Conservation (phyloP, 2,888 invertebrate genomes). For the Drosophila pseudotalamancana region DNA sequence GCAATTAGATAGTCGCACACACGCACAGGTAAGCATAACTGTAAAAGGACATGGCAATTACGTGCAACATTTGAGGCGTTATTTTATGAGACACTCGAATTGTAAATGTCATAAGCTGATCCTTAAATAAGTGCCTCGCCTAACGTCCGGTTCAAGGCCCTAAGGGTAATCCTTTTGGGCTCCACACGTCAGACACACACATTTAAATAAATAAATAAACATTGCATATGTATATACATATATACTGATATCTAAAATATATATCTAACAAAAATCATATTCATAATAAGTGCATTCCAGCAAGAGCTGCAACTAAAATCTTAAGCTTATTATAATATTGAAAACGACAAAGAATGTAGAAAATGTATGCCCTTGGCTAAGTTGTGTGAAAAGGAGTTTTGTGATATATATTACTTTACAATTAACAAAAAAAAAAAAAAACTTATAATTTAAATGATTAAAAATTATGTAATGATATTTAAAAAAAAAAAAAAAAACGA, state of each 20-base stretch:
- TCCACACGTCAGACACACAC: constrained; percentile 26
- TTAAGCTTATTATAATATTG: constrained; percentile 49
- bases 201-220: constrained; percentile 51
- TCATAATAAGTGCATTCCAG: constrained; percentile 33
- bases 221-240: background rate
- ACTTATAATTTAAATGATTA: no score
- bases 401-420: no score
- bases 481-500: no score
- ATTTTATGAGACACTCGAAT: constrained; percentile 65
- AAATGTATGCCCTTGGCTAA: constrained; percentile 3
- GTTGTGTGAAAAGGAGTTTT: no score
- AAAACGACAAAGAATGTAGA: background rate
- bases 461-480: no score
- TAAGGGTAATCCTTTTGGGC: constrained; percentile 52
- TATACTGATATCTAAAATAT: background rate
- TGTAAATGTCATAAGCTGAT: constrained; percentile 59
- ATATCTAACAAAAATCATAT: constrained; percentile 23
- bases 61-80: constrained; percentile 64
- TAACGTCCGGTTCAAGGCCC: constrained; percentile 15
- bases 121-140: constrained; percentile 35
- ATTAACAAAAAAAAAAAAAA: no score
- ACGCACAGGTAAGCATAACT: constrained; percentile 1
- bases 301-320: constrained; percentile 43
- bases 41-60: constrained; percentile 56
- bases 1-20: constrained; percentile 45